Conservation (phyloP, 1,140 invertebrate genomes). For the Trypoxylus dichotomus region DNA sequence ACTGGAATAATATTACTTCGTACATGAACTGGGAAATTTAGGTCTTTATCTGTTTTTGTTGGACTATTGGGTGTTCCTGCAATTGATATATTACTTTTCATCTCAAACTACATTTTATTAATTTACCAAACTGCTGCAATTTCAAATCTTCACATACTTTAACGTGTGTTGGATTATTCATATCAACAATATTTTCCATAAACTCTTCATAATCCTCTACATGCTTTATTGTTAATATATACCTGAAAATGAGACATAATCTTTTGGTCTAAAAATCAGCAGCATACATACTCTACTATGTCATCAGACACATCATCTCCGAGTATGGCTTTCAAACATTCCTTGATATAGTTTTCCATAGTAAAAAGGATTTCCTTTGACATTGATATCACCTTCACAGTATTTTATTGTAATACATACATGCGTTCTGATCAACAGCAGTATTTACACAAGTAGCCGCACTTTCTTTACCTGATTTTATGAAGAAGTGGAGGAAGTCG, state of each 20-base stretch:
- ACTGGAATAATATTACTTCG: background rate
- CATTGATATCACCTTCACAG: too few relatives aligned
- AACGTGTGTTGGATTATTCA: constrained; percentile 64
- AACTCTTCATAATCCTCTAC: constrained; percentile 70
- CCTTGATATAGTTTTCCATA: constrained; percentile 62
- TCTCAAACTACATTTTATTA: background rate
- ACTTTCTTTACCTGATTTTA: too few relatives aligned
- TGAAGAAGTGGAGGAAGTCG: too few relatives aligned
- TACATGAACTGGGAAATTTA: background rate
- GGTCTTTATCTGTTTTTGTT: background rate
- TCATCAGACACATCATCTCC: constrained; percentile 66
- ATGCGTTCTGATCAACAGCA: too few relatives aligned
- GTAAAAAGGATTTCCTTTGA: constrained; percentile 30
- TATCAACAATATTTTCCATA: constrained; percentile 67
- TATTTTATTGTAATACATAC: too few relatives aligned
- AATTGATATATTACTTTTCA: background rate
- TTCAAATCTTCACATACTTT: constrained; percentile 67
- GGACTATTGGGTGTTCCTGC: background rate
- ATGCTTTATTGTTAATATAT: constrained; percentile 65
- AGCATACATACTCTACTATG: constrained; percentile 62
- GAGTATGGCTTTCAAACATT: constrained; percentile 61
- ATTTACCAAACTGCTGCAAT: constrained; percentile 53
- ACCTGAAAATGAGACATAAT: constrained; percentile 50
- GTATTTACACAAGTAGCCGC: too few relatives aligned
- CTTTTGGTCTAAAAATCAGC: background rate